Conservation (phyloP, 2,797 vertebrate species). For the Parotocinclus haroldoi region DNA sequence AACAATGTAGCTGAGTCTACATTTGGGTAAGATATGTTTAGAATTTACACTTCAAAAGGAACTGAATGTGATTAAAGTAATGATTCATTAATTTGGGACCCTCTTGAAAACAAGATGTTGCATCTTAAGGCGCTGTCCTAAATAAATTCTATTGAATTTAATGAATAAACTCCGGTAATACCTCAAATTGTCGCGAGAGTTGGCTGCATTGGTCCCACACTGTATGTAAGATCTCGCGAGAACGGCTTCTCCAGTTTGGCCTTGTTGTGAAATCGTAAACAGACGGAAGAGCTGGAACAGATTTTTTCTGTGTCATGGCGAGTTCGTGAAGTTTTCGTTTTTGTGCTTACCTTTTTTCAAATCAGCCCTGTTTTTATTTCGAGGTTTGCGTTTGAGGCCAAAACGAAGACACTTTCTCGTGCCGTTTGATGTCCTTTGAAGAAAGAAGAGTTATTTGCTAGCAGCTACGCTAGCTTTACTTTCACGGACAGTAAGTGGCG, state of each 20-base stretch:
- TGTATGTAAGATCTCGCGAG: conserved; percentile 13
- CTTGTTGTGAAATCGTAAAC: conserved; percentile 34
- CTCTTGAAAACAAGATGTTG: too few species aligned
- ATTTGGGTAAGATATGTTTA: too few species aligned
- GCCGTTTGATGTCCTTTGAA: not conserved
- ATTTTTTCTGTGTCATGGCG: not conserved
- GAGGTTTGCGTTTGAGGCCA: not conserved
- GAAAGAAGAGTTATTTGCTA: conserved; percentile 3
- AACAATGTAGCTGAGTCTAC: too few species aligned
- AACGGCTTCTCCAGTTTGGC: conserved; percentile 16
- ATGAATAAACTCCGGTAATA: too few species aligned
- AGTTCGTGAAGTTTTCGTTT: not conserved
- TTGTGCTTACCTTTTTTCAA: not conserved
- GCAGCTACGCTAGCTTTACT: not conserved
- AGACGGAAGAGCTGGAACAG: conserved; percentile 18
- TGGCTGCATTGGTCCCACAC: accelerated
- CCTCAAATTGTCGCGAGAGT: conserved; percentile 9
- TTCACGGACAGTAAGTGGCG: not conserved
- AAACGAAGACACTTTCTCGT: not conserved
- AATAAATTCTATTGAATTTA: too few species aligned
- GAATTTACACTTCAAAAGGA: too few species aligned
- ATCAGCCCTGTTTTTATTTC: not conserved
- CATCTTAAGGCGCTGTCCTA: too few species aligned
- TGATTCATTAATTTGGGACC: too few species aligned
- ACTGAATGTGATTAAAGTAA: too few species aligned